Evolutionary conservation across 2,797 vertebrate species (phyloP).

Genomic region (Cuniculus paca): DNA sequence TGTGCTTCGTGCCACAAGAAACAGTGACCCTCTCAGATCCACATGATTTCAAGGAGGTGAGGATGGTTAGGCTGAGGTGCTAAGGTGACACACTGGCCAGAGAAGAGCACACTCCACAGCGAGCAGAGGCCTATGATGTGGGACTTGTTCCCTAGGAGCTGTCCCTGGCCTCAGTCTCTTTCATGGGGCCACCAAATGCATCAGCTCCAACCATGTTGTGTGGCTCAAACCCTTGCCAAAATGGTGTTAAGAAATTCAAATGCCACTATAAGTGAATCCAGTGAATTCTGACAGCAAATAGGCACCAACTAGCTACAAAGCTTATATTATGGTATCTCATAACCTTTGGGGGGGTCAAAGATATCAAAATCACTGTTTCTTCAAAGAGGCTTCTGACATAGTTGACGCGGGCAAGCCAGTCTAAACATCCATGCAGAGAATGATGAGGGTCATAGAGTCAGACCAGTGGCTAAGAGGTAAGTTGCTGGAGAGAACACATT

Average conservation of each 20-base stretch:
- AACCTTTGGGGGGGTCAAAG: not conserved
- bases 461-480: not conserved
- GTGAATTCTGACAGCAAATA: not conserved
- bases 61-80: not conserved
- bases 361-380: not conserved
- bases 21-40: no score
- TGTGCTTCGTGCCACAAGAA: not conserved
- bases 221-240: not conserved
- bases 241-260: not conserved
- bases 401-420: not conserved
- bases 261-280: no score
- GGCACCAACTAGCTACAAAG: no score
- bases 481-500: not conserved
- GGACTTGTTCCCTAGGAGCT: not conserved
- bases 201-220: not conserved
- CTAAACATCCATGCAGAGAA: not conserved
- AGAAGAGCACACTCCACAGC: not conserved
- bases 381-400: not conserved
- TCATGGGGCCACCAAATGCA: not conserved
- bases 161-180: not conserved
- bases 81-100: not conserved
- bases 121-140: not conserved
- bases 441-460: not conserved
- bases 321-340: not conserved
- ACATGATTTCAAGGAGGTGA: not conserved